Conservation (phyloP, 2,888 invertebrate genomes). For the Caenorhabditis macrosperma region DNA sequence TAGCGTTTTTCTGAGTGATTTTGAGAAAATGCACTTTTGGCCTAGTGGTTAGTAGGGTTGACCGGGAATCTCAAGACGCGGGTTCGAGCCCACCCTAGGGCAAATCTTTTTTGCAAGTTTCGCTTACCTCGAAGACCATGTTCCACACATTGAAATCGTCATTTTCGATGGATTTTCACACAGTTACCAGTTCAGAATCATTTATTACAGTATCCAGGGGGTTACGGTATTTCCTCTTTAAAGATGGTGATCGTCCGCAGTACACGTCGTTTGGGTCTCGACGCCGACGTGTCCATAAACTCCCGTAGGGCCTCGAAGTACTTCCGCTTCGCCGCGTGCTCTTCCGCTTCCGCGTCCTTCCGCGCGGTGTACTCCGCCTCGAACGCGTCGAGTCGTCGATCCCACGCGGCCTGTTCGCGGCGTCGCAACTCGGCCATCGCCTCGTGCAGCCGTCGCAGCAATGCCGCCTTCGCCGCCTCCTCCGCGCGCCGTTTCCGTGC, state of each 20-base stretch:
- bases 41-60: too few relatives aligned
- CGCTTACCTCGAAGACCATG: too few relatives aligned
- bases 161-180: too few relatives aligned
- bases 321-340: slow-evolving; percentile 25
- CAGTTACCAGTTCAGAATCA: too few relatives aligned
- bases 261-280: slow-evolving; percentile 12
- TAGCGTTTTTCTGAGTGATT: too few relatives aligned
- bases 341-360: slow-evolving; percentile 10
- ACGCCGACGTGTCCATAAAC: slow-evolving; percentile 34
- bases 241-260: slow-evolving; percentile 30
- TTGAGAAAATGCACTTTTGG: too few relatives aligned
- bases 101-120: too few relatives aligned
- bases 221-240: too few relatives aligned
- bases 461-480: neutral
- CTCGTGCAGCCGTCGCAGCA: neutral
- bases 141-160: too few relatives aligned
- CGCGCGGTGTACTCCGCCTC: neutral
- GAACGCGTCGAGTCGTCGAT: slow-evolving; percentile 1
- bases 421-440: neutral
- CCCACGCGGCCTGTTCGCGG: slow-evolving; percentile 15
- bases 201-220: too few relatives aligned
- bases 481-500: neutral
- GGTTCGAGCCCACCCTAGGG: too few relatives aligned
- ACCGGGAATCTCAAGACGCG: too few relatives aligned
- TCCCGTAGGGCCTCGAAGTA: slow-evolving; percentile 28